Percentiles rank a stretch among this genome's conserved stretches.
phyloP scores from a whole-genome alignment of 2,888 invertebrate genomes.

The Leucophenga montana region DNA sequence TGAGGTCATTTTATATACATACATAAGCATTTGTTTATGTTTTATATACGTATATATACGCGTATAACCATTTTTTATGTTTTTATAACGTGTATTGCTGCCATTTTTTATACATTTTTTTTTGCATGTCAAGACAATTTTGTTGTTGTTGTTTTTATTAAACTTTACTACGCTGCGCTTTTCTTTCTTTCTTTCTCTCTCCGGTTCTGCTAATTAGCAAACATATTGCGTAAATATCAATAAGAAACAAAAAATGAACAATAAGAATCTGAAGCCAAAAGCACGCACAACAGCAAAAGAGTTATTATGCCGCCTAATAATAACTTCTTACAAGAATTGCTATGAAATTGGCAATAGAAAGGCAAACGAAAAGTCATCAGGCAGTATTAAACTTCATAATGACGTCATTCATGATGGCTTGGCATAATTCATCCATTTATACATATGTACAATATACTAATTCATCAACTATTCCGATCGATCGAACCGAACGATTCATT shows the following conservation, averaged over 20 bases:
- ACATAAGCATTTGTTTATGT: too few species aligned
- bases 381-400: background rate
- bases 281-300: background rate
- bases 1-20: constrained; percentile 2
- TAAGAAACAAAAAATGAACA: background rate
- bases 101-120: background rate
- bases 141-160: too few species aligned
- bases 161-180: too few species aligned
- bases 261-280: background rate
- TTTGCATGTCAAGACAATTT: too few species aligned
- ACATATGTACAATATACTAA: too few species aligned
- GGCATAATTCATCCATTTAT: too few species aligned
- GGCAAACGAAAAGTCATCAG: background rate
- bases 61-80: background rate
- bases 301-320: too few species aligned
- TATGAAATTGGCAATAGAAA: background rate
- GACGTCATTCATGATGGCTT: background rate
- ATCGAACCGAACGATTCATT: too few species aligned
- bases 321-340: background rate
- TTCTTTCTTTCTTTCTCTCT: too few species aligned
- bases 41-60: constrained; percentile 1
- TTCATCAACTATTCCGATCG: too few species aligned
- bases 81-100: constrained; percentile 10
- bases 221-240: background rate
- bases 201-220: background rate